Evolutionary conservation across 2,888 invertebrate species (phyloP).

Genomic region (Trimorus sp.): DNA sequence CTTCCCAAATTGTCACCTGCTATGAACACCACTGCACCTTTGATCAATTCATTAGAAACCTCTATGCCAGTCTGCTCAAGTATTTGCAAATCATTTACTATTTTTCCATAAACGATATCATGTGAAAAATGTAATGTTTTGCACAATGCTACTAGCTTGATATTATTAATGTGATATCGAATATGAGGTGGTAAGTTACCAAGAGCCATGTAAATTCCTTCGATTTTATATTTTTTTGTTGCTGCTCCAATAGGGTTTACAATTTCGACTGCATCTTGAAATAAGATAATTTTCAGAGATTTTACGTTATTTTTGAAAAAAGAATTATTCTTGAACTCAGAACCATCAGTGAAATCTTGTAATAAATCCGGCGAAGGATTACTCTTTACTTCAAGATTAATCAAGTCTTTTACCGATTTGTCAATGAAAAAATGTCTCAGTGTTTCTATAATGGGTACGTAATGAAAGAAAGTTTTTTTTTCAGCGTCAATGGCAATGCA

Average conservation of each 20-base stretch:
- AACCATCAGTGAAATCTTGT: slow-evolving; percentile 69
- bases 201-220: slow-evolving; percentile 71
- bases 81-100: slow-evolving; percentile 66
- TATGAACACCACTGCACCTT: slow-evolving; percentile 68
- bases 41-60: slow-evolving; percentile 58
- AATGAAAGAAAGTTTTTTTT: slow-evolving; percentile 22
- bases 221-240: slow-evolving; percentile 71
- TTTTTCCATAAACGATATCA: slow-evolving; percentile 62
- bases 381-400: slow-evolving; percentile 4
- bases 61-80: slow-evolving; percentile 60
- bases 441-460: slow-evolving; percentile 18
- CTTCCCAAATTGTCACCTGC: slow-evolving; percentile 60
- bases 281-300: slow-evolving; percentile 69
- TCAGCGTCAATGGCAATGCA: slow-evolving; percentile 4
- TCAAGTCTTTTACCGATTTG: slow-evolving; percentile 13
- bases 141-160: slow-evolving; percentile 72
- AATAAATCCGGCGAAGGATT: slow-evolving; percentile 50
- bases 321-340: slow-evolving; percentile 61
- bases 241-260: slow-evolving; percentile 73
- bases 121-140: slow-evolving; percentile 70
- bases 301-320: slow-evolving; percentile 68
- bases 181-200: slow-evolving; percentile 70
- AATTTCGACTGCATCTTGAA: slow-evolving; percentile 73
- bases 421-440: slow-evolving; percentile 23
- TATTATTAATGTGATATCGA: slow-evolving; percentile 65